Evolutionary conservation across 2,797 vertebrate genomes (phyloP).

Genomic region (Pipistrellus pygmaeus): DNA sequence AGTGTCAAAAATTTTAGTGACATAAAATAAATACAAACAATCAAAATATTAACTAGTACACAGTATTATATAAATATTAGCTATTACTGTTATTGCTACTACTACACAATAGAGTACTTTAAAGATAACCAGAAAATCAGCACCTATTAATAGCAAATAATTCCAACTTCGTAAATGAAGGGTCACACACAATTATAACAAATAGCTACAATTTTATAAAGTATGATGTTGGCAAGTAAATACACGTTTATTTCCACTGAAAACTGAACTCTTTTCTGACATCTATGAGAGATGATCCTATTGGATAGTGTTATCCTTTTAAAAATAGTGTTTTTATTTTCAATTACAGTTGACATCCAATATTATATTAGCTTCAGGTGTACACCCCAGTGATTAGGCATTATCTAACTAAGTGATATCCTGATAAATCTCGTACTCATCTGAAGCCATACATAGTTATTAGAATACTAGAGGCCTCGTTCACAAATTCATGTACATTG

Average conservation of each 20-base stretch:
- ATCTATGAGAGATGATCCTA: background rate
- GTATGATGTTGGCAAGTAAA: background rate
- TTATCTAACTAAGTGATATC: background rate
- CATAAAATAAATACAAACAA: conserved; percentile 44
- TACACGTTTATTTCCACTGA: background rate
- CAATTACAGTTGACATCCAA: background rate
- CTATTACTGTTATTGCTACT: background rate
- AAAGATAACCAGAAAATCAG: conserved; percentile 26
- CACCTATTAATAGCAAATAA: background rate
- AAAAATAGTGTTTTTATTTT: background rate
- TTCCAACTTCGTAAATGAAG: background rate
- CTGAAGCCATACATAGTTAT: background rate
- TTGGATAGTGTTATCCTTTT: background rate
- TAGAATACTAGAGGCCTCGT: background rate
- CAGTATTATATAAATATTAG: conserved; percentile 9
- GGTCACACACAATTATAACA: background rate
- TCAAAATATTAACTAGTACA: background rate
- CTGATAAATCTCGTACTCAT: background rate
- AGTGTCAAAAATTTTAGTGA: background rate
- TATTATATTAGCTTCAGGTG: background rate
- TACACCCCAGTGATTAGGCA: background rate
- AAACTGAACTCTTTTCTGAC: background rate
- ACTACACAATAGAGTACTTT: background rate
- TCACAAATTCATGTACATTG: too few relatives aligned
- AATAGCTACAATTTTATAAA: background rate